Base-by-base conservation (phyloP, 2,888 invertebrate genomes). In the Tachina grossa region DNA sequence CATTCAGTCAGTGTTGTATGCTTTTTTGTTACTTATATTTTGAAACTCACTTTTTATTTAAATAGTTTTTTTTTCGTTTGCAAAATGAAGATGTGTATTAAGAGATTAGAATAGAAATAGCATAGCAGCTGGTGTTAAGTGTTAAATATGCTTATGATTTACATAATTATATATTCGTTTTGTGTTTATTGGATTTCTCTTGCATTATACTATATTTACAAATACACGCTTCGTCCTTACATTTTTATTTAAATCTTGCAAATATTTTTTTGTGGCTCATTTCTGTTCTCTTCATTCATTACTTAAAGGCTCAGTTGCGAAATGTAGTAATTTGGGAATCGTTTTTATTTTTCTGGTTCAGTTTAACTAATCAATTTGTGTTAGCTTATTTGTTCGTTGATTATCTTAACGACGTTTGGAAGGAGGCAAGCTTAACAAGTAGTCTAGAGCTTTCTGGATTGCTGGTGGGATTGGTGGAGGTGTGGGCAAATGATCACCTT, bases 401-500 rank as follows among this genome's bases (percentile, higher is more conserved):
- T 22, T n/a, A 57, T 8, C 83, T 88, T 90, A 90, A 85, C 94
- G 91, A 88, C 91, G 91, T 72, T 90, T 93, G 22, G 90, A 87
- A 82, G 95, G 94, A 53, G 95, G 95, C 83, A 95, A 93, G 4
- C 95, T 94, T 14, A 95, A 95, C 86, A 95, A 93, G 92, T 94
- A 96, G 89, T 96, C 96, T 55, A 96, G 93, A 45, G 96, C 96
- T 92, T 95, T 95, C 90, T 95, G 95, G 88, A 96, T 96, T 91
- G 95, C 95, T 90, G 95, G 95, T 80, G 96, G 96, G 85, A 95
- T 95, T 87, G 96, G 96, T n/a, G 96, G 96, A 13, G 96, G 95
- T 13, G 96, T 96, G 9, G 96, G 96, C 86, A 96, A 92, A 93
- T 96, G 96, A 39, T 94, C 95, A 19, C 96, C 96, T 83, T 90